A percentile compares a stretch with the other conserved stretches of the same genome.
Evolutionary conservation across 2,113 vertebrate genomes (phyloP).

Genomic region (Sminthopsis crassicaudata): DNA sequence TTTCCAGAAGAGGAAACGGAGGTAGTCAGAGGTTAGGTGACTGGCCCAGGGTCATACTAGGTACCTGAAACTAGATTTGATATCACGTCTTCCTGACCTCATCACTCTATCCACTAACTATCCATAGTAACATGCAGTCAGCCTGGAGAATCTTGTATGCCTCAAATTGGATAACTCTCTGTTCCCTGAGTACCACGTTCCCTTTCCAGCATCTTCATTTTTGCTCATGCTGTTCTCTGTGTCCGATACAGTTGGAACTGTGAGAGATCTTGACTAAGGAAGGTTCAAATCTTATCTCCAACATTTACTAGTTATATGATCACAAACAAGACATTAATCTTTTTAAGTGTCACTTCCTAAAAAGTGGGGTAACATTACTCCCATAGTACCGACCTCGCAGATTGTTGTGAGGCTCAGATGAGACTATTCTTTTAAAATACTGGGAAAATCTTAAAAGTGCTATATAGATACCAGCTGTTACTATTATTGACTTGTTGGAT

Average conservation of each 20-base stretch:
- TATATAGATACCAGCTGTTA: not conserved
- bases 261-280: not conserved
- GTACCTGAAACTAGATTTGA: too few relatives aligned
- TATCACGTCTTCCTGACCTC: too few relatives aligned
- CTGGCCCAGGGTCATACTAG: too few relatives aligned
- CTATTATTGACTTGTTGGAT: not conserved
- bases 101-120: too few relatives aligned
- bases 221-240: not conserved
- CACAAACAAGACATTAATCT: not conserved
- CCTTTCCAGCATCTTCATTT: not conserved
- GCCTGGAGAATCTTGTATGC: too few relatives aligned
- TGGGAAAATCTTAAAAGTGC: not conserved
- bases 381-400: not conserved
- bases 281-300: not conserved
- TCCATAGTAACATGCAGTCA: too few relatives aligned
- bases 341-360: not conserved
- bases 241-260: not conserved
- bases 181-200: not conserved
- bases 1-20: too few relatives aligned
- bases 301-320: not conserved
- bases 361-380: not conserved
- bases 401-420: not conserved
- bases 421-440: not conserved
- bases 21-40: too few relatives aligned
- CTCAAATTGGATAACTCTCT: not conserved